A percentile compares a stretch with the other conserved stretches of the same genome.
These are phyloP conservation scores for Podarcis cretensis DNA, from an alignment of 2,113 vertebrate species.

Conservation along the genomic window DNA sequence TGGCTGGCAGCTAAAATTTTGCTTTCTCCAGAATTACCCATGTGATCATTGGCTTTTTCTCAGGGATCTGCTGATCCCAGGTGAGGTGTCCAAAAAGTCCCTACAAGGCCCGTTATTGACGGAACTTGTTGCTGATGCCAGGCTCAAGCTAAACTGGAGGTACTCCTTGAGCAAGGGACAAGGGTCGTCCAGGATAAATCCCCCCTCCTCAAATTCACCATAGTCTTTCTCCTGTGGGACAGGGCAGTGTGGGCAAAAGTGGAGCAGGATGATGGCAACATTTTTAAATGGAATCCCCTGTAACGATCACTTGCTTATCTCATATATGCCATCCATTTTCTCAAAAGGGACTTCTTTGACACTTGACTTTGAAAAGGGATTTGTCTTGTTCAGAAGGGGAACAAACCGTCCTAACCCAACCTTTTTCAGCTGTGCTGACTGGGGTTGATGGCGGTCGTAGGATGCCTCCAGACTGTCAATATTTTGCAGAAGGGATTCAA, in stretches of 20 bases:
- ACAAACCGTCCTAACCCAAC: background rate
- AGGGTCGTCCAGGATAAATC: background rate
- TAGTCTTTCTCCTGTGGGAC: background rate
- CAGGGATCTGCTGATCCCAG: background rate
- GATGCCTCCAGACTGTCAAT: too few relatives aligned
- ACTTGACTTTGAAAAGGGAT: background rate
- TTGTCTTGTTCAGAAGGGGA: background rate
- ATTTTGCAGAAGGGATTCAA: too few relatives aligned
- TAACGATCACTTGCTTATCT: background rate
- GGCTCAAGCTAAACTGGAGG: background rate
- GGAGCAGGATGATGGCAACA: background rate
- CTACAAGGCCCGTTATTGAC: background rate
- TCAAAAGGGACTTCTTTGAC: background rate
- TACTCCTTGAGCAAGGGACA: background rate
- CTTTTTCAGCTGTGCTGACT: too few relatives aligned
- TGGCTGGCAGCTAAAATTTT: background rate
- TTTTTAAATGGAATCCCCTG: background rate
- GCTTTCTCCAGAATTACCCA: background rate
- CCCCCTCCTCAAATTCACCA: background rate
- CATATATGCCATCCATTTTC: background rate
- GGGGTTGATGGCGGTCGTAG: too few relatives aligned
- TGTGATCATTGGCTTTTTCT: background rate
- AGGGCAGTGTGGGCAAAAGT: background rate
- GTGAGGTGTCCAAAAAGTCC: background rate
- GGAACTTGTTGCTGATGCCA: background rate